These are phyloP conservation scores for Dromiciops gliroides DNA, from an alignment of 2,113 vertebrate species.

Conservation along the genomic window DNA sequence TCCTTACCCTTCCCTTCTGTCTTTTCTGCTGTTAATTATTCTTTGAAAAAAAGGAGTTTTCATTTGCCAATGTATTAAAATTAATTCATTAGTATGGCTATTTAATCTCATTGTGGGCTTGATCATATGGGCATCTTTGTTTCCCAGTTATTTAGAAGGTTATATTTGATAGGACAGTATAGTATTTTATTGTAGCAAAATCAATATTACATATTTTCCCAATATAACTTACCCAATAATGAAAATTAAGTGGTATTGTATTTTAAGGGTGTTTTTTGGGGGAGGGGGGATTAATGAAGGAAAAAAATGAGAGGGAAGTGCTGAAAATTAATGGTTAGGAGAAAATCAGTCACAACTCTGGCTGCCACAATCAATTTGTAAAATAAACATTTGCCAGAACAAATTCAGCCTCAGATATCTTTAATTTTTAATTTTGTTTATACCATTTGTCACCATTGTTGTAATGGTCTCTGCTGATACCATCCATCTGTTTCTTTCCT, in stretches of 20 bases:
- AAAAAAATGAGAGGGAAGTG: not conserved
- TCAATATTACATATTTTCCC: not conserved
- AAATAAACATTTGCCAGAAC: constrained; percentile 32
- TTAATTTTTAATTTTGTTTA: constrained; percentile 50
- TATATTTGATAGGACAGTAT: not conserved
- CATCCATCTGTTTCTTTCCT: not conserved
- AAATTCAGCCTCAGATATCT: not conserved
- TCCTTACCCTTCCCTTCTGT: not conserved
- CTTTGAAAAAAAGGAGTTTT: not conserved
- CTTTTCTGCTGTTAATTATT: not conserved
- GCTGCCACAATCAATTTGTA: constrained; percentile 10
- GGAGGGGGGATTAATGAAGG: not conserved
- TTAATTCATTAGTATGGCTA: not conserved
- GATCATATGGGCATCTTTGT: not conserved
- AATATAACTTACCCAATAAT: not conserved
- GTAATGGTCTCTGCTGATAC: not conserved
- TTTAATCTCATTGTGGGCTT: not conserved
- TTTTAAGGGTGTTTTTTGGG: not conserved
- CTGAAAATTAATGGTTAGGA: not conserved
- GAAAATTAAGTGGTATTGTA: not conserved
- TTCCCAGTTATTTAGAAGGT: not conserved
- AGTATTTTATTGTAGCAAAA: not conserved
- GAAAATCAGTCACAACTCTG: not conserved
- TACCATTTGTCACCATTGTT: not conserved
- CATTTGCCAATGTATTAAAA: not conserved